A percentile compares a stretch with the other conserved stretches of the same genome.
These are phyloP conservation scores for Parnassius mnemosyne DNA, from an alignment of 2,888 invertebrate genomes.

Conservation along the genomic window DNA sequence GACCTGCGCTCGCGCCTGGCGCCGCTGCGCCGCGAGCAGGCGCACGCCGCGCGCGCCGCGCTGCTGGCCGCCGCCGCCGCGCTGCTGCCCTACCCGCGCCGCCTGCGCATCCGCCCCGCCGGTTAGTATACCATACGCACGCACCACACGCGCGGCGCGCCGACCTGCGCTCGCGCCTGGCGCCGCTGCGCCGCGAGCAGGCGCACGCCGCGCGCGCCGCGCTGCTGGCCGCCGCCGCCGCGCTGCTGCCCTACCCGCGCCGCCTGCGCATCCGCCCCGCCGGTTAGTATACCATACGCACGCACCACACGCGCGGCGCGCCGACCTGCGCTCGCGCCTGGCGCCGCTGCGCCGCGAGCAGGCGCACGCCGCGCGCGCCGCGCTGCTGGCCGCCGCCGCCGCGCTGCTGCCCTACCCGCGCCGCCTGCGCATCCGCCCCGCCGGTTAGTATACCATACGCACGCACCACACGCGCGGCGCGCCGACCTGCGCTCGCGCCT, in stretches of 20 bases:
- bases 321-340: constrained; percentile 58
- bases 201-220: constrained; percentile 50
- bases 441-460: not conserved
- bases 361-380: constrained; percentile 49
- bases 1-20: constrained; percentile 57
- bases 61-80: constrained; percentile 39
- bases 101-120: not conserved
- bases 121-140: not conserved
- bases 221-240: constrained; percentile 38
- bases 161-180: constrained; percentile 55
- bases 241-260: constrained; percentile 37
- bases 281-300: not conserved
- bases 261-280: not conserved
- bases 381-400: constrained; percentile 38
- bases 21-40: constrained; percentile 54
- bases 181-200: constrained; percentile 54
- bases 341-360: constrained; percentile 56
- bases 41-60: constrained; percentile 49
- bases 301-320: constrained; percentile 58
- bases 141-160: constrained; percentile 63
- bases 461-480: too few species aligned
- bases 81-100: constrained; percentile 35
- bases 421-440: not conserved
- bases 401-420: constrained; percentile 38
- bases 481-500: constrained; percentile 62